A percentile compares a stretch with the other conserved stretches of the same genome.
phyloP scores from a whole-genome alignment of 2,113 vertebrate species.

The Oncorhynchus nerka region DNA sequence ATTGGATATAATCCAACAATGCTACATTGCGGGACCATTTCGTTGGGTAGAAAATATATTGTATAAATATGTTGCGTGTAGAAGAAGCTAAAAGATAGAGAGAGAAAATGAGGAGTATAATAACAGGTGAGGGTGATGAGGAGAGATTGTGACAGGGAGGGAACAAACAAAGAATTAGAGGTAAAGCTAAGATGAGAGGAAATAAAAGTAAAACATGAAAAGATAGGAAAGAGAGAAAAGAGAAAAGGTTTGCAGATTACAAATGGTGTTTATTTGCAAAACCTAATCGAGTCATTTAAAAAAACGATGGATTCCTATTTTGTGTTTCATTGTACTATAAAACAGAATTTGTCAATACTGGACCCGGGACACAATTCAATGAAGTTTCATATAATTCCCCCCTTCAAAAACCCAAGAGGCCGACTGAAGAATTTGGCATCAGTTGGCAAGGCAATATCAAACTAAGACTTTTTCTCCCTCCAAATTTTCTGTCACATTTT shows the following conservation, averaged over 20 bases:
- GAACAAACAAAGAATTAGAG: slow-evolving; percentile 1
- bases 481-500: slow-evolving; percentile 8
- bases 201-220: background rate
- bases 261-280: too few species aligned
- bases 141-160: background rate
- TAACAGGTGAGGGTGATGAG: background rate
- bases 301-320: too few species aligned
- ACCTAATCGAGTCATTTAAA: too few species aligned
- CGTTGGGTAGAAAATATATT: too few species aligned
- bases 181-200: slow-evolving; percentile 8
- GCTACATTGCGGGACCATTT: too few species aligned
- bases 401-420: background rate
- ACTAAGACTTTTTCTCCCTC: background rate
- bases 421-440: background rate
- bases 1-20: too few species aligned
- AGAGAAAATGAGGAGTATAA: background rate
- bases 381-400: background rate
- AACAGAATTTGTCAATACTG: background rate
- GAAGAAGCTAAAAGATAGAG: background rate
- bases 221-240: background rate
- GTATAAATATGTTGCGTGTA: too few species aligned
- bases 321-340: background rate
- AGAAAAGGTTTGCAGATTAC: background rate
- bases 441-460: slow-evolving; percentile 3
- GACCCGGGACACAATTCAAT: background rate